Conservation (phyloP, 2,797 vertebrate species). For the Pampus argenteus region DNA sequence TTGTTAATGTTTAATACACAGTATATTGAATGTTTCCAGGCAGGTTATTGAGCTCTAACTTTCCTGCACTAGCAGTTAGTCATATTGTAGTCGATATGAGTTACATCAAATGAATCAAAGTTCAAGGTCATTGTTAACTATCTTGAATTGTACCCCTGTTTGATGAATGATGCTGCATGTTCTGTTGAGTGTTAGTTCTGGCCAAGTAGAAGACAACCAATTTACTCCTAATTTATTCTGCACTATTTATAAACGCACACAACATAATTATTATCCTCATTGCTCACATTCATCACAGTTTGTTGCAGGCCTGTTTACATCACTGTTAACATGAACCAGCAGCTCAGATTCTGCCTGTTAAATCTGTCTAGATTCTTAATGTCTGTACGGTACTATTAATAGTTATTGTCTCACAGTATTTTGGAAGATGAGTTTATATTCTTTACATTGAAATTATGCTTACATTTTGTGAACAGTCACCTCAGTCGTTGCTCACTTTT, state of each 20-base stretch:
- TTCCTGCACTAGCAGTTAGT: constrained; percentile 39
- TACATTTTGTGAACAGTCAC: not conserved
- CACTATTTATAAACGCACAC: constrained; percentile 26
- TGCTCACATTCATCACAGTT: constrained; percentile 9
- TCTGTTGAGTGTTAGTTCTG: constrained; percentile 6
- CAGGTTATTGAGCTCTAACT: constrained; percentile 31
- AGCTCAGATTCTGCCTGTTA: not conserved
- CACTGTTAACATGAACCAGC: constrained; percentile 9
- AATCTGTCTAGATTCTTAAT: not conserved
- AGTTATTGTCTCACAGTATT: not conserved
- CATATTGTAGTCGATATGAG: constrained; percentile 36
- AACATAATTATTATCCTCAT: constrained; percentile 4
- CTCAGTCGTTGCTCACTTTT: not conserved
- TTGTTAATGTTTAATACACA: not conserved
- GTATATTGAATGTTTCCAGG: constrained; percentile 1
- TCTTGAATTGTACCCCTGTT: constrained; percentile 47
- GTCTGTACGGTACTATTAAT: not conserved
- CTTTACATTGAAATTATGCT: not conserved
- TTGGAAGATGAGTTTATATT: too few species aligned
- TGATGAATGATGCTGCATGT: constrained; percentile 34
- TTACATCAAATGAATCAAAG: constrained; percentile 35
- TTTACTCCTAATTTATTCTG: constrained; percentile 26
- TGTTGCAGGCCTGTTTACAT: not conserved
- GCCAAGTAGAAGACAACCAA: constrained; percentile 5
- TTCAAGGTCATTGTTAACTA: constrained; percentile 42